A percentile compares a stretch with the other conserved stretches of the same genome.
Evolutionary conservation across 2,888 invertebrate species (phyloP).

Genomic region (Dioctria rufipes): DNA sequence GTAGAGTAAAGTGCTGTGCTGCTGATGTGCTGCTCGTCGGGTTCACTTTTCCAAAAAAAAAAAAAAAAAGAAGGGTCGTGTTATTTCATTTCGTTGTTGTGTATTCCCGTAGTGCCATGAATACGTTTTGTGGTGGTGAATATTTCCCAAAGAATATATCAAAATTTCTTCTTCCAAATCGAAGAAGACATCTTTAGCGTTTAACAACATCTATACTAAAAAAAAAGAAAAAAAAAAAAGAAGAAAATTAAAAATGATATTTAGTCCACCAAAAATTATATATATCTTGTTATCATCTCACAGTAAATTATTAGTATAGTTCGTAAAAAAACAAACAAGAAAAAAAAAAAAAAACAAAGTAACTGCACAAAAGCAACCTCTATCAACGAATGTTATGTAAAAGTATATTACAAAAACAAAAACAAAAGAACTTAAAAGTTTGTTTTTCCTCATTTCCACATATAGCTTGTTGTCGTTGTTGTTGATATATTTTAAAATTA

Average conservation of each 20-base stretch:
- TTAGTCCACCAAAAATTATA: not conserved
- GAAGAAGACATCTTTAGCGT: not conserved
- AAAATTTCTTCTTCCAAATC: not conserved
- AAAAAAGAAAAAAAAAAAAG: not conserved
- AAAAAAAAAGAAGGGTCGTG: not conserved
- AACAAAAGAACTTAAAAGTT: not conserved
- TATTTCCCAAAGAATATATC: not conserved
- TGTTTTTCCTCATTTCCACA: slow-evolving; percentile 25
- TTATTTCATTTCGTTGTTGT: not conserved
- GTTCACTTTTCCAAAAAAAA: too few species aligned
- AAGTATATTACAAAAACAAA: not conserved
- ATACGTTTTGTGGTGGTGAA: not conserved
- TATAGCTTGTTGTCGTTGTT: slow-evolving; percentile 44
- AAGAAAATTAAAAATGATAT: not conserved
- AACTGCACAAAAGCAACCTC: not conserved
- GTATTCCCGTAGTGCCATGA: slow-evolving; percentile 5
- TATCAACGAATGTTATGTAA: slow-evolving; percentile 47
- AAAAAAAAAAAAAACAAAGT: not conserved
- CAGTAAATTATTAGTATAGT: not conserved
- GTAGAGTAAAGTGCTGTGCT: too few species aligned
- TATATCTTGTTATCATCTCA: not conserved
- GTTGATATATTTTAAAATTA: slow-evolving; percentile 14
- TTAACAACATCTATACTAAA: too few species aligned
- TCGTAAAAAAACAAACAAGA: not conserved
- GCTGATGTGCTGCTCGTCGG: too few species aligned